Conservation (phyloP, 2,113 vertebrate species). For the Phainopepla nitens region DNA sequence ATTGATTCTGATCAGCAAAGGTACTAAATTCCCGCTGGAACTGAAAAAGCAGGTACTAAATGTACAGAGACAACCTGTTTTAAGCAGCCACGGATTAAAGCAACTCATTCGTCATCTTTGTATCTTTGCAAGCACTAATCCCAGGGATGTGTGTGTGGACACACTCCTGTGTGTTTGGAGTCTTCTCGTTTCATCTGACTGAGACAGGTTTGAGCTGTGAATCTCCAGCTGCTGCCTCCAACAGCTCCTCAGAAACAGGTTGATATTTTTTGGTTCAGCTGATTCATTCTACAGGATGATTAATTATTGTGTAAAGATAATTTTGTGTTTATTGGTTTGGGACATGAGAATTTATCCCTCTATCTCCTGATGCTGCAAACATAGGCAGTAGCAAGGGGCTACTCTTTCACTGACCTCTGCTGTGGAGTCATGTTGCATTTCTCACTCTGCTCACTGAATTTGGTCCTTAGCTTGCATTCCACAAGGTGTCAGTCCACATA, state of each 20-base stretch:
- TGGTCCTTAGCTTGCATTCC: neutral
- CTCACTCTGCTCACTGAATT: neutral
- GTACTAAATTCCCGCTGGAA: neutral
- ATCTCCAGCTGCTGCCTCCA: neutral
- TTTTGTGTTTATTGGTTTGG: slow-evolving; percentile 2
- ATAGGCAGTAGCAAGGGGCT: neutral
- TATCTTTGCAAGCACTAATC: neutral
- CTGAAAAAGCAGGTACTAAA: neutral
- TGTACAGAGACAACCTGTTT: neutral
- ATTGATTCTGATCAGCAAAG: neutral
- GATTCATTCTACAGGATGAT: neutral
- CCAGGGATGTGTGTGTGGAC: neutral
- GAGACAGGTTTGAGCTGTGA: neutral
- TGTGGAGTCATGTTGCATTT: neutral
- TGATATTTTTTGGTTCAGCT: neutral
- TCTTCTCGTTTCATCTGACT: neutral
- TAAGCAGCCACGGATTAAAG: neutral
- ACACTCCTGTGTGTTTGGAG: neutral
- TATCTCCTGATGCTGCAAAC: neutral
- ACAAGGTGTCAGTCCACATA: neutral
- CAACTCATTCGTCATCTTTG: neutral
- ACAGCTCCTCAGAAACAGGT: neutral
- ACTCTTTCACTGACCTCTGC: neutral
- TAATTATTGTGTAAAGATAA: neutral
- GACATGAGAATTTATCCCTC: neutral